A percentile compares a stretch with the other conserved stretches of the same genome.
Conservation (phyloP, 2,888 invertebrate species). For the Netelia virgata region DNA sequence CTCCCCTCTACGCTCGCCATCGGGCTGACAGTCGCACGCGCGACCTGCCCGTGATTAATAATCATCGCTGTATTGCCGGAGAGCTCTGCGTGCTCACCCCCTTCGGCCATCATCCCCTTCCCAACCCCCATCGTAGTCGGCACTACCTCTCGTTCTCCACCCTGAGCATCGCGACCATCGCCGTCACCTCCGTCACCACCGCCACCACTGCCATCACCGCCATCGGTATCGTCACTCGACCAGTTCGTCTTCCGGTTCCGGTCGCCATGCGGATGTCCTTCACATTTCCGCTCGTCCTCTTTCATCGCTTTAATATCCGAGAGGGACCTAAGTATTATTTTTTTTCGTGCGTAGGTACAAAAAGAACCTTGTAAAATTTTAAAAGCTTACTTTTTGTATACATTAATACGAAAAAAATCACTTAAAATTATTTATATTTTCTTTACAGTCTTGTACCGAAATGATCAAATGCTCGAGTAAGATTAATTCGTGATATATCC, state of each 20-base stretch:
- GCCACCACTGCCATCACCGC: constrained; percentile 24
- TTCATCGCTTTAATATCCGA: neutral
- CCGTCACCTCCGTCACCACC: constrained; percentile 37
- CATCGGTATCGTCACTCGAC: constrained; percentile 65
- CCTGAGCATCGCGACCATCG: constrained; percentile 45
- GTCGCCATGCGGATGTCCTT: constrained; percentile 44
- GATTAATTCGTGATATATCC: too few relatives aligned
- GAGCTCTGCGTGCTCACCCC: constrained; percentile 38
- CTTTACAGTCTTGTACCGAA: too few relatives aligned
- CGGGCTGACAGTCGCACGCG: constrained; percentile 83
- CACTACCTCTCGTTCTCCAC: constrained; percentile 27
- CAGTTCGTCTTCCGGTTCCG: constrained; percentile 66
- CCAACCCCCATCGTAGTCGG: constrained; percentile 14
- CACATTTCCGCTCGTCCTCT: constrained; percentile 13
- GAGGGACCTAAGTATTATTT: too few relatives aligned
- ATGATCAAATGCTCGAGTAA: too few relatives aligned
- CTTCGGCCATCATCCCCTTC: constrained; percentile 11
- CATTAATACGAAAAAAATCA: too few relatives aligned
- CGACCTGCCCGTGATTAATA: constrained; percentile 84
- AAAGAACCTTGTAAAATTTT: too few relatives aligned
- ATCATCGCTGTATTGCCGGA: constrained; percentile 73
- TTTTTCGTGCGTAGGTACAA: too few relatives aligned
- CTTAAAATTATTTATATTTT: too few relatives aligned
- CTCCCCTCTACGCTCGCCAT: constrained; percentile 55
- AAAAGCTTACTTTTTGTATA: too few relatives aligned